Conservation (phyloP, 2,113 vertebrate genomes). For the Sceloporus undulatus region DNA sequence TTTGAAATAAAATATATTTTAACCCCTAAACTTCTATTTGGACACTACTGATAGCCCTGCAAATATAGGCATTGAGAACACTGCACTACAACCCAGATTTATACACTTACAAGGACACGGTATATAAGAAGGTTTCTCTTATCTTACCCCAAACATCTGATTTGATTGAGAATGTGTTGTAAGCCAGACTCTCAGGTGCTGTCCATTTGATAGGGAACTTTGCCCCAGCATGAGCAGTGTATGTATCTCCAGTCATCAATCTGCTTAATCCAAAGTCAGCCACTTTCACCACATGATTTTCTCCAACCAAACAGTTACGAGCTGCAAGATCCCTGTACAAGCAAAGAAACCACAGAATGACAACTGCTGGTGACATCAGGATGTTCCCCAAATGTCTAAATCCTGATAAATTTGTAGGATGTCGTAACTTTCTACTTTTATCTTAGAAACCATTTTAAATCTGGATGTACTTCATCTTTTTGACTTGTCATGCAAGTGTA, state of each 20-base stretch:
- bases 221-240: constrained; percentile 98
- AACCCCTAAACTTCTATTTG: not conserved
- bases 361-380: no score
- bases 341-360: constrained; percentile 21
- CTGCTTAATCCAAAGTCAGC: constrained; percentile 97
- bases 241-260: constrained; percentile 98
- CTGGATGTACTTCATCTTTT: no score
- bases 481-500: no score
- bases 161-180: constrained; percentile 99
- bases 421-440: no score
- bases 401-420: no score
- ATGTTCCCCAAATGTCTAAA: no score
- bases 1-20: not conserved
- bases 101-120: not conserved
- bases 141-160: constrained; percentile 98
- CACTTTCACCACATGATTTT: constrained; percentile 98
- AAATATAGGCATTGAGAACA: not conserved
- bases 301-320: constrained; percentile 96
- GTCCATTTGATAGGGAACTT: constrained; percentile 99
- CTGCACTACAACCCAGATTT: not conserved
- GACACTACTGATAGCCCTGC: not conserved
- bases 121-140: constrained; percentile 5
- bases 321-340: constrained; percentile 92
- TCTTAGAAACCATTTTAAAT: no score
- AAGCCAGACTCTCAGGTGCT: constrained; percentile 96